Conservation (phyloP, 2,797 vertebrate genomes). For the Hyperoplus immaculatus region DNA sequence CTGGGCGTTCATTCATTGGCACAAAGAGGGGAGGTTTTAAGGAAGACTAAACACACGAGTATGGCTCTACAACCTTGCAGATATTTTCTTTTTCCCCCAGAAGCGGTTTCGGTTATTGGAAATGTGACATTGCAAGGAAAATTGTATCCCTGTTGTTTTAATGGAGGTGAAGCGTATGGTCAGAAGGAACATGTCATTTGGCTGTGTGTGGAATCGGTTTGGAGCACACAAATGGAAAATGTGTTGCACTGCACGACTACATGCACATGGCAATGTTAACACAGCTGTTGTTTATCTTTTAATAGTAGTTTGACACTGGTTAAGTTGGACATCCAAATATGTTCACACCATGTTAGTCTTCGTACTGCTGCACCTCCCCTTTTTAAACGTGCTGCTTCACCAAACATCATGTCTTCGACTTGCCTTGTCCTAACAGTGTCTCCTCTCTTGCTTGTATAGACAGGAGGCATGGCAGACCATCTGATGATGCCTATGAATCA, state of each 20-base stretch:
- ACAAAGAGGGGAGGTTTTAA: constrained; percentile 70
- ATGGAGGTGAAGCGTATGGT: constrained; percentile 19
- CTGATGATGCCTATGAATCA: constrained; percentile 97
- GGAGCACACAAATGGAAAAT: not conserved
- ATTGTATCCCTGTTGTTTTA: constrained; percentile 7
- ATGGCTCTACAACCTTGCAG: constrained; percentile 56
- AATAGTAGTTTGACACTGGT: constrained; percentile 1
- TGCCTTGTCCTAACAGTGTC: constrained; percentile 59
- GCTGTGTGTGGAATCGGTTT: not conserved
- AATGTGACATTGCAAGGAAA: constrained; percentile 32
- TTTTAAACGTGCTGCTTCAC: not conserved
- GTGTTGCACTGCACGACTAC: not conserved
- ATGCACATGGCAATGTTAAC: not conserved
- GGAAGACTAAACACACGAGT: constrained; percentile 50
- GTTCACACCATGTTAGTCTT: not conserved
- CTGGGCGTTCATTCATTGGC: constrained; percentile 73
- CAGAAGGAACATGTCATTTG: constrained; percentile 1
- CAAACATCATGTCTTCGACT: constrained; percentile 33
- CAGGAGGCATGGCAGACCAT: constrained; percentile 93
- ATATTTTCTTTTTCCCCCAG: constrained; percentile 42
- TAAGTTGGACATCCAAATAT: not conserved
- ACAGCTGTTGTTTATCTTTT: constrained; percentile 6
- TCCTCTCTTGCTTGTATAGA: constrained; percentile 64
- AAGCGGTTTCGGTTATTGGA: constrained; percentile 53
- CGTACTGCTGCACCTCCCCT: not conserved